Conservation (phyloP, 1,140 invertebrate species). For the Drosophila kanapiae region DNA sequence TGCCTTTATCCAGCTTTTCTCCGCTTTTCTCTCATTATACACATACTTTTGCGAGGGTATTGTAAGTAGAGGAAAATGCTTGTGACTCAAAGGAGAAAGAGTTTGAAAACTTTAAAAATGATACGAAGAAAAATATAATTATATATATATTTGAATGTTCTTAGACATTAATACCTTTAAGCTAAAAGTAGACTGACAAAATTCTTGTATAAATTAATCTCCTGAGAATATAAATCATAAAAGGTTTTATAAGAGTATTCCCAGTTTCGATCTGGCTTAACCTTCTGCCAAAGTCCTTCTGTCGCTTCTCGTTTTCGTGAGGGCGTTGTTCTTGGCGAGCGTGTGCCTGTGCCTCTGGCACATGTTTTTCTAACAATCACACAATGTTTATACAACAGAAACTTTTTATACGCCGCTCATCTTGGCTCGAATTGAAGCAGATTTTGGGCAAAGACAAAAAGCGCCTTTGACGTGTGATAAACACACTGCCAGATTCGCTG, state of each 20-base stretch:
- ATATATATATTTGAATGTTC: neutral
- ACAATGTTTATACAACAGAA: constrained; percentile 81
- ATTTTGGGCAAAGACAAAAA: constrained; percentile 82
- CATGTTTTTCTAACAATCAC: constrained; percentile 83
- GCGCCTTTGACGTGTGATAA: constrained; percentile 79
- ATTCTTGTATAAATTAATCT: too few relatives aligned
- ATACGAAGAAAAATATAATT: neutral
- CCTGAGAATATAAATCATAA: too few relatives aligned
- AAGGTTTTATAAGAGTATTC: neutral
- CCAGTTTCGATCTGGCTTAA: neutral
- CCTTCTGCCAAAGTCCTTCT: too few relatives aligned
- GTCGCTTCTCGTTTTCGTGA: constrained; percentile 12
- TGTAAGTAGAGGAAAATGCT: neutral
- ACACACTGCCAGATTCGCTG: constrained; percentile 35
- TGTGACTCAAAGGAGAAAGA: neutral
- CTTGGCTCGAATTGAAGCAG: constrained; percentile 73
- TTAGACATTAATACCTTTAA: neutral
- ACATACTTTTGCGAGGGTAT: neutral
- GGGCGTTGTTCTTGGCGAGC: constrained; percentile 17
- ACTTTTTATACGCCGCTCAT: constrained; percentile 72
- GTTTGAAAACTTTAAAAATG: too few relatives aligned
- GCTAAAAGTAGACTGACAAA: neutral
- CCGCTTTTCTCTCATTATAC: constrained; percentile 4
- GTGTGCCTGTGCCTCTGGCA: constrained; percentile 56
- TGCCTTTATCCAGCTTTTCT: constrained; percentile 33